These are phyloP conservation scores for Zaprionus nigranus DNA, from an alignment of 1,140 invertebrate genomes.

Conservation along the genomic window DNA sequence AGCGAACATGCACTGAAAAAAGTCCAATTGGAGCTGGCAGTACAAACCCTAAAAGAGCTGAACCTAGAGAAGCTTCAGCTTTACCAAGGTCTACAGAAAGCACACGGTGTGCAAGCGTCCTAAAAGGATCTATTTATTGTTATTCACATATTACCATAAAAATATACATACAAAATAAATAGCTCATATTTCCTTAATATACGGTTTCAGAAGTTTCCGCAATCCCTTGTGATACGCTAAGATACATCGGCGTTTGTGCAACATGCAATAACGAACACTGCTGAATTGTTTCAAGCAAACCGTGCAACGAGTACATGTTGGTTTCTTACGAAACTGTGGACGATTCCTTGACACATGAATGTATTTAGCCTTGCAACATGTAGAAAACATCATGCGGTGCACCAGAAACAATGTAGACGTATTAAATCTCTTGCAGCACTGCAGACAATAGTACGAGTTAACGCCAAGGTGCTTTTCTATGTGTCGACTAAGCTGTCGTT, in stretches of 20 bases:
- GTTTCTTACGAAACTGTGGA: neutral
- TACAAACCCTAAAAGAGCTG: slow-evolving; percentile 88
- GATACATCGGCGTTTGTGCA: slow-evolving; percentile 45
- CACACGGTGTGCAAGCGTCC: slow-evolving; percentile 86
- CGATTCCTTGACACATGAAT: slow-evolving; percentile 10
- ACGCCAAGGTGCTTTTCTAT: slow-evolving; percentile 27
- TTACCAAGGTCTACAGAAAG: slow-evolving; percentile 87
- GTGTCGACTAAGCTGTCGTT: slow-evolving; percentile 42
- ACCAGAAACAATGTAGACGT: slow-evolving; percentile 30
- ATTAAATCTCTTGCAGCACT: slow-evolving; percentile 42
- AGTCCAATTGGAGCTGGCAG: slow-evolving; percentile 87
- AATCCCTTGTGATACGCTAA: slow-evolving; percentile 17
- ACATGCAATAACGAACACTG: neutral
- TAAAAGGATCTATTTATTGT: slow-evolving; percentile 49
- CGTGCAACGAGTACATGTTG: slow-evolving; percentile 21
- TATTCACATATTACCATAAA: slow-evolving; percentile 44
- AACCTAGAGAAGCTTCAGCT: slow-evolving; percentile 86
- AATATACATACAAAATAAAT: slow-evolving; percentile 23
- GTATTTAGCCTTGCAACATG: slow-evolving; percentile 28
- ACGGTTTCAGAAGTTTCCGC: neutral
- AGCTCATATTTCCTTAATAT: neutral
- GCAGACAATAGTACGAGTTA: slow-evolving; percentile 39
- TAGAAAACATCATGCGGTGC: slow-evolving; percentile 15
- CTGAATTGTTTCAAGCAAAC: slow-evolving; percentile 48
- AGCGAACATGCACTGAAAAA: slow-evolving; percentile 87